phyloP scores from a whole-genome alignment of 2,888 invertebrate genomes.

The Leucophora obtusa region DNA sequence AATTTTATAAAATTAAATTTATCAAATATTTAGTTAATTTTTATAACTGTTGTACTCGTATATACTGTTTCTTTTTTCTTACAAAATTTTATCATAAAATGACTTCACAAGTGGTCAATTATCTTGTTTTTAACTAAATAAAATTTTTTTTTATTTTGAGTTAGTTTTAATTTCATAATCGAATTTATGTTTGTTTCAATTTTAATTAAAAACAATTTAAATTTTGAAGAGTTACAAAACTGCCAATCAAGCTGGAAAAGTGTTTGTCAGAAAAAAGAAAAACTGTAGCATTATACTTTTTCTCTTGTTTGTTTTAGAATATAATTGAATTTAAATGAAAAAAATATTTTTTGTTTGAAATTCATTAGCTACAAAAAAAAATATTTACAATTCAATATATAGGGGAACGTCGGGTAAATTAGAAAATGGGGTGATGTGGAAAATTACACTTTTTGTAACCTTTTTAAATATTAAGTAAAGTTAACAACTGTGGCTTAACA shows the following conservation, averaged over 20 bases:
- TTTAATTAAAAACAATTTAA: slow-evolving; percentile 41
- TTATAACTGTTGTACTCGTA: too few species aligned
- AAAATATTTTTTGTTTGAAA: neutral
- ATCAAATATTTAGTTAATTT: too few species aligned
- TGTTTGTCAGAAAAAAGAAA: neutral
- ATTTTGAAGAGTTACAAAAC: slow-evolving; percentile 22
- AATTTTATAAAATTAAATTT: too few species aligned
- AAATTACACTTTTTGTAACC: too few species aligned
- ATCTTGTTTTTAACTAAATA: neutral
- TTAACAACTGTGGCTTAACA: too few species aligned
- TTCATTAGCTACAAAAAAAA: neutral
- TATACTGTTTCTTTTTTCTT: too few species aligned
- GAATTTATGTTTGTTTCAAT: slow-evolving; percentile 4
- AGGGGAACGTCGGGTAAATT: too few species aligned
- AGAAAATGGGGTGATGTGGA: too few species aligned
- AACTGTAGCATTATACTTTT: neutral
- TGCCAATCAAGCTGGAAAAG: slow-evolving; percentile 29
- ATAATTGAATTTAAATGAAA: slow-evolving; percentile 7
- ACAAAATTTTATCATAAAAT: neutral
- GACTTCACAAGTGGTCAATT: neutral
- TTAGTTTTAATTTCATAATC: neutral
- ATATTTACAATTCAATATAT: too few species aligned
- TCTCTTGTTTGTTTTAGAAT: neutral
- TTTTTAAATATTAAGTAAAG: too few species aligned
- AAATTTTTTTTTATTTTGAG: neutral